Evolutionary conservation across 2,113 vertebrate species (phyloP), one percentile per base, ranked within the genome.

Genomic region (Bubo scandiacus): DNA sequence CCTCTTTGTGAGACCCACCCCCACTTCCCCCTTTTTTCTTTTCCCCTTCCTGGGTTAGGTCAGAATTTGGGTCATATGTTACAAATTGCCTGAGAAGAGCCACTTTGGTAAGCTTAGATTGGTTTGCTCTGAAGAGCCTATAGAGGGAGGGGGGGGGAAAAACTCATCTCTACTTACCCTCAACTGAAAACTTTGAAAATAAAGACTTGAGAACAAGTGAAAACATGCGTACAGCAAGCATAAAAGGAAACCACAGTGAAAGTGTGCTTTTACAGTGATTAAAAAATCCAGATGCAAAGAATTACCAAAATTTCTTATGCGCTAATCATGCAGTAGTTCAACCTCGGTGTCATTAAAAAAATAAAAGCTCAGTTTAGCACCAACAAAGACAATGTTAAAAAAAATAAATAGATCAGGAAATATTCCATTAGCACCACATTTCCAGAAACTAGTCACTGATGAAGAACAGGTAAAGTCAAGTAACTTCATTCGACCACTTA

Each of bases 81-180:
- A 82, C 27, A 63, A 93, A 96, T 30, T 82, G 84, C 84, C 88
- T 94, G 88, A 92, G 43, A 84, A 94, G 55, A 92, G 62, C 25
- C 42, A 12, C 84, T 92, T 10, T 15, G 93, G 81, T 38, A 81
- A 85, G 81, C 78, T 94, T 67, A 81, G 27, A 78, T 63, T 8
- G n/a, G 51, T 63, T 93, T 86, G 83, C 54, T 85, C 29, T 78
- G 19, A 34, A 80, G 26, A 81, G 75, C 70, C 73, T 89, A 75
- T 18, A 66, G 43, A 55, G 42, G 81, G 61, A 86, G 22, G 9
- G 7, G 36, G 20, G 66, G 72, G 54, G 18, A 23, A 54, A 72
- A 92, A 55, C 86, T 95, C 89, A 68, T 87, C 96, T 85, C 75
- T 95, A 94, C 97, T 96, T 94, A 97, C 80, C 91, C 93, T 94